phyloP scores from a whole-genome alignment of 2,113 vertebrate species.

The Syngnathus typhle region DNA sequence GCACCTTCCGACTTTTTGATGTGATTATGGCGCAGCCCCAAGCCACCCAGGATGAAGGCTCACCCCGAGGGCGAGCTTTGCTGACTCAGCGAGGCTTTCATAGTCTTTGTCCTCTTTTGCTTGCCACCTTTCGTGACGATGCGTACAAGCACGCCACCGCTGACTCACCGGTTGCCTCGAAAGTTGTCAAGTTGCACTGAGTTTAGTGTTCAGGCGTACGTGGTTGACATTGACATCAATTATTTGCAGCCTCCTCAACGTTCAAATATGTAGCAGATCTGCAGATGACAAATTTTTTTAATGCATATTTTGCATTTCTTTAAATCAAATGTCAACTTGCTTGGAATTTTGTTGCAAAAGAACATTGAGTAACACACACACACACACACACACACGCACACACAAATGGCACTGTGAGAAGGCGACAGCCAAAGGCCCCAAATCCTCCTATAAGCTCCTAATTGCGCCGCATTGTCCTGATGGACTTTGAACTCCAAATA shows the following conservation, averaged over 20 bases:
- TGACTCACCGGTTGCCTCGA: not conserved
- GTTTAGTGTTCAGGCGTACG: conserved; percentile 27
- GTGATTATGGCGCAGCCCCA: conserved; percentile 37
- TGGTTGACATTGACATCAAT: too few relatives aligned
- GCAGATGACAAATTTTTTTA: too few relatives aligned
- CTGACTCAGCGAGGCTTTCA: conserved; percentile 24
- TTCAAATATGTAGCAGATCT: too few relatives aligned
- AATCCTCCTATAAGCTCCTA: conserved; percentile 68
- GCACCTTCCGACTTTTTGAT: conserved; percentile 22
- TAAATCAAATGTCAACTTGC: too few relatives aligned
- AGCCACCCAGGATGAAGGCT: conserved; percentile 18
- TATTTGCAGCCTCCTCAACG: too few relatives aligned
- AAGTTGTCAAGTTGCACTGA: not conserved
- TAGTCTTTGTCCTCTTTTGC: conserved; percentile 18
- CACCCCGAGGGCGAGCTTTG: conserved; percentile 40
- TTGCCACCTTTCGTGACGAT: conserved; percentile 23
- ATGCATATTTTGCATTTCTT: too few relatives aligned
- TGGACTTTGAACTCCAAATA: conserved; percentile 69
- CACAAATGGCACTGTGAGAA: conserved; percentile 22
- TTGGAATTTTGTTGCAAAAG: not conserved
- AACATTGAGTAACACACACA: not conserved
- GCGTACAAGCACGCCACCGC: not conserved
- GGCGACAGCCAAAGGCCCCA: conserved; percentile 42
- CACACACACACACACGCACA: not conserved
- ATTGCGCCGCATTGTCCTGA: conserved; percentile 65